Base-by-base conservation (phyloP, 1,140 invertebrate genomes). In the Contarinia nasturtii region DNA sequence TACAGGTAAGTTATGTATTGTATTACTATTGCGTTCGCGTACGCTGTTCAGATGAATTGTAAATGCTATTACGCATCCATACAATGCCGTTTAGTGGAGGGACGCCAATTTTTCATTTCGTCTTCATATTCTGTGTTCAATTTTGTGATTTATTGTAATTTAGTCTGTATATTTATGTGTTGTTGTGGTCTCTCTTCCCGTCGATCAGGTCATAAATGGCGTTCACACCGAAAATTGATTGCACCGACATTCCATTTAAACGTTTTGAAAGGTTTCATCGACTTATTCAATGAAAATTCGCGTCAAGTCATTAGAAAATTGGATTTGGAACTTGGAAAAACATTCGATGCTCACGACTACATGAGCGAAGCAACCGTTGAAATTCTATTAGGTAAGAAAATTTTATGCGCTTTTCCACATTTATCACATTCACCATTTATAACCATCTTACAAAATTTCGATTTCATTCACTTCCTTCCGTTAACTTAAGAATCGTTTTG, bases 351-450 rank as follows among this genome's bases (percentile, higher is more conserved):
- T 54, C 82, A 86, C 54, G 76, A 86, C 57, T 85, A 85, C 66
- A 85, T 86, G 82, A 84, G 80, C 53, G 82, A 84, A 56, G 77
- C 77, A 46, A 86, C 81, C 14, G 82, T 86, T 2, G 82, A 86
- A 65, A 85, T 84, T 51, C 69, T 86, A 42, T 65, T 86, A 47
- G 76, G 76, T 79, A 67, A 70, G 69, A 69, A 20, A 37, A 18
- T 36, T 34, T 34, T 33, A 19, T 27, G 27, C 27, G 27, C 27
- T 27, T 27, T 27, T 27, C n/a, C n/a, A n/a, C 27, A 27, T 27
- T 27, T 27, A 27, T 27, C 27, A 27, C 27, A 27, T 27, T 27
- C 27, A 27, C 27, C 10, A 27, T 10, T n/a, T n/a, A n/a, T n/a
- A n/a, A 27, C 3, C 27, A 27, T 27, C 27, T 27, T 27, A 3